Base-by-base conservation (phyloP, 2,888 invertebrate species). In the Blastobasis lacticolella region DNA sequence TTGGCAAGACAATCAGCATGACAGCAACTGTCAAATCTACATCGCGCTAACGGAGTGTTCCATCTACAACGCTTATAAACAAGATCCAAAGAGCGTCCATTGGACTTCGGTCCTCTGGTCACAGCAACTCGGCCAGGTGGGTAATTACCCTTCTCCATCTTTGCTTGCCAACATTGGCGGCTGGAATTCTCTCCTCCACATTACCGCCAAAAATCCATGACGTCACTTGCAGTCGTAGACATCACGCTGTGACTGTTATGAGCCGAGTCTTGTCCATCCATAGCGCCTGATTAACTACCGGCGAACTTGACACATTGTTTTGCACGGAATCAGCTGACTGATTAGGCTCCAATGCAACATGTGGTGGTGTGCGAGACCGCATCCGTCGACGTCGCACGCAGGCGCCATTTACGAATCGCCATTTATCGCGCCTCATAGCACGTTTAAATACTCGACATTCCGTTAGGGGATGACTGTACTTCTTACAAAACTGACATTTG, bases 371-470 rank as follows among this genome's bases (percentile, higher is more conserved):
- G 47, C 45, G 6, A 54, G 48, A 0, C 56, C 57, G 41, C 60
- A 58, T 9, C 47, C 37, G 10, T 57, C 51, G 9, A 54, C 40
- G n/a, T 55, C 49, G 10, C 58, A 57, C 5, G 37, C 45, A n/a
- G n/a, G 49, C 10, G 51, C 53, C 56, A 58, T 53, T 54, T 5
- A 53, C 54, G 50, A 38, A 56, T n/a, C 45, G 49, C 58, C 55
- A 58, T 44, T 45, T 44, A 46, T 57, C 55, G 38, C 48, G 50
- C n/a, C 54, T 46, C 54, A 61, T 52, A 6, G 61, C 59, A 1
- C 57, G 52, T 50, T 51, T 57, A 36, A 61, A 61, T 10, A 10
- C n/a, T 6, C 54, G 48, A 45, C 60, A 60, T 5, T 57, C 50
- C 0, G 54, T 8, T 10, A 58, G 23, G 10, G 8, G n/a, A 40